A percentile compares a stretch with the other conserved stretches of the same genome.
Conservation (phyloP, 2,888 invertebrate genomes). For the Syrphus vitripennis region DNA sequence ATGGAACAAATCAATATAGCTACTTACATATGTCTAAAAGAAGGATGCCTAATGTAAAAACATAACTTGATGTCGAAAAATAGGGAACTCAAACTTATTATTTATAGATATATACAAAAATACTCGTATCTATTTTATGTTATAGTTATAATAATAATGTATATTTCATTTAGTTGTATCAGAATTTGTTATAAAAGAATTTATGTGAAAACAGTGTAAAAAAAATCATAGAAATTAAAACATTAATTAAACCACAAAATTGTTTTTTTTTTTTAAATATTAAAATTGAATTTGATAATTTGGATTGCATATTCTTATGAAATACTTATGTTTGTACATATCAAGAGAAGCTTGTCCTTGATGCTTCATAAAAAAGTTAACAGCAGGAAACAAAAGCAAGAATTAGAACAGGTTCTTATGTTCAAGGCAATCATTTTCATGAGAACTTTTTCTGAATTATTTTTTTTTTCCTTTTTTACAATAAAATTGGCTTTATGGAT, state of each 20-base stretch:
- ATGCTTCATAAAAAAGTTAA: too few relatives aligned
- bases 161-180: slow-evolving; percentile 25
- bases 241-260: not conserved
- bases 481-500: too few relatives aligned
- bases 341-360: too few relatives aligned
- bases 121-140: not conserved
- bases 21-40: not conserved
- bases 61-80: slow-evolving; percentile 1
- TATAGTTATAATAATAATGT: not conserved
- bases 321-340: too few relatives aligned
- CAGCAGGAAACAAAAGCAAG: too few relatives aligned
- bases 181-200: slow-evolving; percentile 30
- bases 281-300: too few relatives aligned
- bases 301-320: too few relatives aligned
- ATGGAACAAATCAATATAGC: not conserved
- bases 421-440: too few relatives aligned
- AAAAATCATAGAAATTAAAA: slow-evolving; percentile 24
- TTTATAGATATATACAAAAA: not conserved
- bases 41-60: slow-evolving; percentile 12
- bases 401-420: too few relatives aligned
- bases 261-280: not conserved
- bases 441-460: too few relatives aligned
- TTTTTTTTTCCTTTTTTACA: too few relatives aligned
- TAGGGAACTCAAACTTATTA: slow-evolving; percentile 4
- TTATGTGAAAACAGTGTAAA: slow-evolving; percentile 13